These are phyloP conservation scores for Coremacera marginata DNA, from an alignment of 2,888 invertebrate species.

Conservation along the genomic window DNA sequence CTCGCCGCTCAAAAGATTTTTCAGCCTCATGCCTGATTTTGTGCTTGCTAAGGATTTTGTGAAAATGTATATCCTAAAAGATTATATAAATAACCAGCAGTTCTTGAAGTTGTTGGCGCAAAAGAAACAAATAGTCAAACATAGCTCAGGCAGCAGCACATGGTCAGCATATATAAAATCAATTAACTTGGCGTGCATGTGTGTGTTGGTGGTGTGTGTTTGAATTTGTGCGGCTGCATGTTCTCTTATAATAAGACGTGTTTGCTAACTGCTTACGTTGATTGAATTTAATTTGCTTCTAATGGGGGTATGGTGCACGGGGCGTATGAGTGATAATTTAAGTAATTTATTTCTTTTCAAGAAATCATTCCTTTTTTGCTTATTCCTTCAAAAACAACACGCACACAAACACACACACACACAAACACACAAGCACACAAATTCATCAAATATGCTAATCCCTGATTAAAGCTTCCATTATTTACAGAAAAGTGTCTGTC, in stretches of 20 bases:
- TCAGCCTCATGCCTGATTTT: no score
- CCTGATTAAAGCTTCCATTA: no score
- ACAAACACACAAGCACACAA: not conserved
- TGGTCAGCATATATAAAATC: not conserved
- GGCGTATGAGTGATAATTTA: slow-evolving; percentile 17
- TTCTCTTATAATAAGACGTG: not conserved
- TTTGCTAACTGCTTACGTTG: slow-evolving; percentile 15
- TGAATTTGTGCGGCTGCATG: not conserved
- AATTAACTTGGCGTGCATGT: not conserved
- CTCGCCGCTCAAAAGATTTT: no score
- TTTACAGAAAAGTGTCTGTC: no score
- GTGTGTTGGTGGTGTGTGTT: not conserved
- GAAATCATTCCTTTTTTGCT: no score
- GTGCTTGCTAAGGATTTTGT: slow-evolving; percentile 10
- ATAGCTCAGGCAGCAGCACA: not conserved
- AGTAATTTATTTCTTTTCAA: not conserved
- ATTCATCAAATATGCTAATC: slow-evolving; percentile 18
- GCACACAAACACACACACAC: slow-evolving; percentile 33
- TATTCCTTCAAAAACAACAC: not conserved
- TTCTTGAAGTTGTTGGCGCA: not conserved
- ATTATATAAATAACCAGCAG: slow-evolving; percentile 8
- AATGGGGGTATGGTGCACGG: not conserved
- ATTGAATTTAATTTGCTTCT: slow-evolving; percentile 25
- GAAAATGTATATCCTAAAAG: not conserved
- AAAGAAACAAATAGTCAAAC: not conserved